phyloP scores from a whole-genome alignment of 2,797 vertebrate genomes.

The Ibycter americanus region DNA sequence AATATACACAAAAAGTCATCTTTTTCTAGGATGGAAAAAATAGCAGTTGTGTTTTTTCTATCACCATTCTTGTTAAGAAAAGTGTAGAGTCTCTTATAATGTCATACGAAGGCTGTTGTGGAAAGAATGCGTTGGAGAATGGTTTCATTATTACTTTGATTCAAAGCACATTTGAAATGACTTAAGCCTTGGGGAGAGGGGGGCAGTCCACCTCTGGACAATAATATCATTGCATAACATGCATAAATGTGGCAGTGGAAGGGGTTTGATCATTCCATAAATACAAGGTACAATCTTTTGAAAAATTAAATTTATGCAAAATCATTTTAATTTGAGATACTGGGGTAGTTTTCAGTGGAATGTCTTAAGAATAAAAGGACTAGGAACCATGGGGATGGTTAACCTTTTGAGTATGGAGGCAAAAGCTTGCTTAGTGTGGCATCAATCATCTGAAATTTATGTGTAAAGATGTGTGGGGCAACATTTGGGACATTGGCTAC shows the following conservation, averaged over 20 bases:
- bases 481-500: background rate
- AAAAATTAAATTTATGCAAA: background rate
- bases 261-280: background rate
- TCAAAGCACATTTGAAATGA: background rate
- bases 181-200: background rate
- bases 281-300: background rate
- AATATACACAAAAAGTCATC: fast-evolving
- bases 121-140: background rate
- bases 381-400: background rate
- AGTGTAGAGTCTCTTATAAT: background rate
- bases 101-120: background rate
- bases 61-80: background rate
- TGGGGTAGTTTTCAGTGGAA: background rate
- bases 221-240: background rate
- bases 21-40: background rate
- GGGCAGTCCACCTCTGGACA: background rate
- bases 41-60: background rate
- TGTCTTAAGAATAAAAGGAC: background rate
- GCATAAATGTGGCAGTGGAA: background rate
- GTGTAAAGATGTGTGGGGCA: background rate
- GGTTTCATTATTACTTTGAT: background rate
- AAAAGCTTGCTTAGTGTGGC: background rate
- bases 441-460: background rate
- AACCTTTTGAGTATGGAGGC: background rate
- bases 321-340: background rate